Conservation (phyloP, 2,797 vertebrate genomes). For the Malacoctenus gilli region DNA sequence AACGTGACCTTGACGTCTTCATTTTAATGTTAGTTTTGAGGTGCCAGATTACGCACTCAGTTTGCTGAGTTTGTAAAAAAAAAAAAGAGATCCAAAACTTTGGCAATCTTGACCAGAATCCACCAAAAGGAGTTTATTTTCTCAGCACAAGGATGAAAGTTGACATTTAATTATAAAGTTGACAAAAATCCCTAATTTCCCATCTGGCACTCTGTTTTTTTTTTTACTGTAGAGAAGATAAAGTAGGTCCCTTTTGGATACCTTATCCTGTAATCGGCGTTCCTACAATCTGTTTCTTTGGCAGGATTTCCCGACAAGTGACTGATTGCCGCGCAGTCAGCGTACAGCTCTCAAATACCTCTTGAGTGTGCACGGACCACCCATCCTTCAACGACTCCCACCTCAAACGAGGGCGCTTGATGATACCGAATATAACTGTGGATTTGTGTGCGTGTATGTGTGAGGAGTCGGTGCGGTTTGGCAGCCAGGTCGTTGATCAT, state of each 20-base stretch:
- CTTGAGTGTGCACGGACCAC: conserved; percentile 20
- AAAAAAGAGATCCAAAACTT: background rate
- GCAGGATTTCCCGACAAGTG: conserved; percentile 18
- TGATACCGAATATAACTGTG: background rate
- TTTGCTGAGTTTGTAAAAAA: too few relatives aligned
- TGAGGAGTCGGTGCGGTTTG: conserved; percentile 17
- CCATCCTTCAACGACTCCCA: conserved; percentile 16
- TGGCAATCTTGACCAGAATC: background rate
- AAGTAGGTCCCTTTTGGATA: conserved; percentile 32
- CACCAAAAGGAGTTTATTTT: conserved; percentile 4
- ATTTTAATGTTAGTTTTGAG: background rate
- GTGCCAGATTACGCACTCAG: background rate
- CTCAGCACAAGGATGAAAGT: conserved; percentile 7
- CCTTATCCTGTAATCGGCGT: conserved; percentile 22
- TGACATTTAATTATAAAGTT: conserved; percentile 17
- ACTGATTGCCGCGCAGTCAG: conserved; percentile 31
- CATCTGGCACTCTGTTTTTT: conserved; percentile 37
- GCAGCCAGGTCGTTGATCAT: conserved; percentile 36
- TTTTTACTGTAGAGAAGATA: conserved; percentile 23
- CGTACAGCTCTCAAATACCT: conserved; percentile 10
- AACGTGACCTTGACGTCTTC: background rate
- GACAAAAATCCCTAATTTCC: conserved; percentile 24
- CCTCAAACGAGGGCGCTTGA: conserved; percentile 18
- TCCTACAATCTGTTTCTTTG: conserved; percentile 49
- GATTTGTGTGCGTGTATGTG: conserved; percentile 3